Evolutionary conservation across 2,797 vertebrate genomes (phyloP).

Genomic region (Salmo trutta): DNA sequence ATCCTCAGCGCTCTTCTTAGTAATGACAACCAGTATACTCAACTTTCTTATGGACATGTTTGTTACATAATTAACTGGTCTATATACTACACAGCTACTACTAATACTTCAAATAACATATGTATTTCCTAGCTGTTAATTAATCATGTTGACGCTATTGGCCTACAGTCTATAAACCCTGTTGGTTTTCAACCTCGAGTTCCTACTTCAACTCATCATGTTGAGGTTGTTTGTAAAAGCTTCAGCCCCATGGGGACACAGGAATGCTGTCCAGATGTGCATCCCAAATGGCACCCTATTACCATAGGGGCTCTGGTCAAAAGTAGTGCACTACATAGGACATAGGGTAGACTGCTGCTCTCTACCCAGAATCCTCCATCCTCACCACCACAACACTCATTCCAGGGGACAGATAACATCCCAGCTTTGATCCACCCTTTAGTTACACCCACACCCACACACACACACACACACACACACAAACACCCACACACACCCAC

Average conservation of each 20-base stretch:
- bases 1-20: background rate
- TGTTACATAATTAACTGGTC: background rate
- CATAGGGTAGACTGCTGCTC: conserved; percentile 17
- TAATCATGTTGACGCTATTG: background rate
- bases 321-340: background rate
- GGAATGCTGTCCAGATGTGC: background rate
- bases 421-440: conserved; percentile 72
- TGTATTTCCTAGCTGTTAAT: background rate
- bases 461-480: conserved; percentile 10
- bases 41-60: background rate
- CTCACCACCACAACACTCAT: conserved; percentile 42
- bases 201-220: background rate
- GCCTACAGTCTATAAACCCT: background rate
- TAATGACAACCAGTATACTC: background rate
- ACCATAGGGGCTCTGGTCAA: background rate
- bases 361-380: conserved; percentile 37
- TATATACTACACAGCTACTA: background rate
- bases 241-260: background rate
- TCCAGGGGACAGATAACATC: conserved; percentile 71
- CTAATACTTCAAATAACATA: too few species aligned
- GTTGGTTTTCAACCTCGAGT: background rate
- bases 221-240: background rate
- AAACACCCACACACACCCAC: background rate
- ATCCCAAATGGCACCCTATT: background rate
- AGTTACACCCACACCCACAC: conserved; percentile 36